phyloP scores from a whole-genome alignment of 2,797 vertebrate genomes.

The Hafferia zeledoni region DNA sequence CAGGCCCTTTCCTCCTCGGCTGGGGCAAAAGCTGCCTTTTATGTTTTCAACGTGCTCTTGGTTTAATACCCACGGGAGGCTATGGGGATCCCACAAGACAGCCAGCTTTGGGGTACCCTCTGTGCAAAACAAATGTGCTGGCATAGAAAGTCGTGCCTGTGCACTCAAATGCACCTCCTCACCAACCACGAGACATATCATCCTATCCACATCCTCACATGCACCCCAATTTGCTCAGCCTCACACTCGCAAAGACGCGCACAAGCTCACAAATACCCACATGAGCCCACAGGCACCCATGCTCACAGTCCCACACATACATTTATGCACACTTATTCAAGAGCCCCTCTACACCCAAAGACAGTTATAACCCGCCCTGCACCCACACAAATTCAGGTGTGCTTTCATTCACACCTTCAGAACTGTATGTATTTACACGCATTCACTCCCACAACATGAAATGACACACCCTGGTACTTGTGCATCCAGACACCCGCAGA shows the following conservation, averaged over 20 bases:
- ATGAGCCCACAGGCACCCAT: accelerated
- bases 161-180: background rate
- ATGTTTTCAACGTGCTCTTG: accelerated
- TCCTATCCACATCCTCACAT: too few species aligned
- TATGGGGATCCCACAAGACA: background rate
- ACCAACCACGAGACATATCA: accelerated
- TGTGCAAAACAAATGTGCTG: accelerated
- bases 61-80: background rate
- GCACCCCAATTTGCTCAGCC: accelerated
- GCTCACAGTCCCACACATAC: background rate
- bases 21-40: background rate
- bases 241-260: background rate
- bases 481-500: background rate
- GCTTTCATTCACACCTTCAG: background rate
- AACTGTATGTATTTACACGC: accelerated
- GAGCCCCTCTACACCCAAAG: accelerated
- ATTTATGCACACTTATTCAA: background rate
- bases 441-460: background rate
- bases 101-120: background rate
- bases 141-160: accelerated
- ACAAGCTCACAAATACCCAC: background rate
- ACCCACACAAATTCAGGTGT: background rate
- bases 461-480: background rate
- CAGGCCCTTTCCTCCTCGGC: accelerated
- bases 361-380: too few species aligned